A percentile compares a stretch with the other conserved stretches of the same genome.
Conservation (phyloP, 2,797 vertebrate species). For the Lagothrix lagotricha region DNA sequence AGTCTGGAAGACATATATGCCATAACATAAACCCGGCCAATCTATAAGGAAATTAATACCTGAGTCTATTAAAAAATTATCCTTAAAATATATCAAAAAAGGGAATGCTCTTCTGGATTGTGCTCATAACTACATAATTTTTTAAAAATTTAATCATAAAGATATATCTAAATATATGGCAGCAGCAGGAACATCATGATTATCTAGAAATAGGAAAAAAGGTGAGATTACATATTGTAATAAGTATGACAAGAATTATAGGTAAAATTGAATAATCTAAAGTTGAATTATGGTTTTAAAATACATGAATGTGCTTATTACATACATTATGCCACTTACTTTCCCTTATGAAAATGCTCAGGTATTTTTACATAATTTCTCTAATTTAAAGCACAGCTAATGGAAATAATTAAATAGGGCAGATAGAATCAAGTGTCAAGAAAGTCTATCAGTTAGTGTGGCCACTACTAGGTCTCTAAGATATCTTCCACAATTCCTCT, state of each 20-base stretch:
- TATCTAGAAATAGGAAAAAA: slow-evolving; percentile 11
- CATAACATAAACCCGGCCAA: neutral
- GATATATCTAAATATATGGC: neutral
- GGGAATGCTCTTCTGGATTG: neutral
- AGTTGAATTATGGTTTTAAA: slow-evolving; percentile 1
- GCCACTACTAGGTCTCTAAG: neutral
- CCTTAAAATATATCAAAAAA: slow-evolving; percentile 16
- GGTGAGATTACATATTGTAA: neutral
- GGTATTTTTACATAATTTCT: slow-evolving; percentile 29
- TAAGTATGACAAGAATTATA: neutral
- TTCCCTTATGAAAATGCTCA: neutral
- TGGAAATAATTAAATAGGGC: neutral
- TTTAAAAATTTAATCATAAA: slow-evolving; percentile 41
- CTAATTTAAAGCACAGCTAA: neutral
- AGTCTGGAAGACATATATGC: neutral
- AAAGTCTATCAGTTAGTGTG: neutral
- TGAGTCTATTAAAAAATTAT: neutral
- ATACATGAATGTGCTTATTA: neutral
- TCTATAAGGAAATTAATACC: slow-evolving; percentile 11
- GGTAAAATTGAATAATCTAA: neutral
- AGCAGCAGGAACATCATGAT: neutral
- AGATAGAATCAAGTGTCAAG: neutral
- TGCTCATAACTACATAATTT: neutral
- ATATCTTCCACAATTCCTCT: neutral
- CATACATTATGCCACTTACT: neutral